Base-by-base conservation (phyloP, 2,113 vertebrate species). In the Oncorhynchus clarkii region DNA sequence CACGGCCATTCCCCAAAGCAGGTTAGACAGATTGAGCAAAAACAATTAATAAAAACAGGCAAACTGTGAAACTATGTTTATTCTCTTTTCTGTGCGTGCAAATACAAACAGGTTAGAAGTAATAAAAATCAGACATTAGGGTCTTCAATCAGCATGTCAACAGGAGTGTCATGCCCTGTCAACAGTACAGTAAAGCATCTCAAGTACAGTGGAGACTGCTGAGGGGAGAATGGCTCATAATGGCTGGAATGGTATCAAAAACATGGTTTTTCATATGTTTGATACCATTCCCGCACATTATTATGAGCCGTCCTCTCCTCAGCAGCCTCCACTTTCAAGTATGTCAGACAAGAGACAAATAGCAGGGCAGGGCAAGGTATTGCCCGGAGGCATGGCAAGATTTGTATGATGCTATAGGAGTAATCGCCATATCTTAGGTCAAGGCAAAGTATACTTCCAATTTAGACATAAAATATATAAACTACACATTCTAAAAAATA, bases 381-480 rank as follows among this genome's bases (percentile, higher is more conserved):
- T 45, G 2, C 8, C 8, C 51, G 5, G 51, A 54, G 16, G 51
- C 14, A 51, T 51, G 14, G 49, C 49, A 13, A 51, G 49, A 16
- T 51, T 51, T 22, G 22, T 22, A 51, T 3, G 49, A 9, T 14
- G 13, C 51, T 54, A 54, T 54, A 14, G 16, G 24, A 54, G 16
- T 54, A 14, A 18, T 54, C 4, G 51, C 51, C 51, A 54, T 18
- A 16, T 54, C 51, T 54, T 18, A 54, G 51, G 69, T 71, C 27
- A 5, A 16, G 67, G 39, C 45, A 83, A 59, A 80, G 1, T 65
- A 82, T 49, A 76, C 4, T 78, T 71, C 20, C n/a, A 86, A 72
- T 81, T 3, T 70, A 67, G 80, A 83, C 64, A 82, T 89, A 90
- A 89, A 74, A 88, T 88, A 75, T 82, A 34, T 67, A 84, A 70